These are phyloP conservation scores for Parazoanthus atlanticus DNA, from an alignment of 92 coral and sea anemone species.

Conservation along the genomic window DNA sequence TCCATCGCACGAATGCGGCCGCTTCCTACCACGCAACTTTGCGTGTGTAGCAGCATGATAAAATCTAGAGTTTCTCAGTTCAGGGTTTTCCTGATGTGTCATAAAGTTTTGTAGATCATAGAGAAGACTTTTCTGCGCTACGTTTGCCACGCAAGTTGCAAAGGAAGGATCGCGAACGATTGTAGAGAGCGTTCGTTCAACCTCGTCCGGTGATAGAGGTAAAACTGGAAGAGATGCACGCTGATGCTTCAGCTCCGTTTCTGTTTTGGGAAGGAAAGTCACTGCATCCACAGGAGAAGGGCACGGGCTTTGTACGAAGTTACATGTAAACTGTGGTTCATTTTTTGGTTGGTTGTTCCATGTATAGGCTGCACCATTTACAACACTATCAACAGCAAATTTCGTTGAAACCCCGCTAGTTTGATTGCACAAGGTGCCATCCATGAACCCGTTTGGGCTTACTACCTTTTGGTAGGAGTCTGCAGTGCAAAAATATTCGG, in stretches of 20 bases:
- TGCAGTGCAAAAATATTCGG: neutral
- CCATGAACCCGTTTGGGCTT: conserved; percentile 5
- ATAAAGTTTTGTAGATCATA: conserved; percentile 13
- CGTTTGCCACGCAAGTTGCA: conserved; percentile 25
- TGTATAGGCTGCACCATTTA: neutral
- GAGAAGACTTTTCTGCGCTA: conserved; percentile 28
- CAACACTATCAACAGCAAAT: too few species aligned
- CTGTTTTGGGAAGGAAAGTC: conserved; percentile 14
- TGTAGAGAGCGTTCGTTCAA: conserved; percentile 35
- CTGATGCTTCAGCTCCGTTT: neutral
- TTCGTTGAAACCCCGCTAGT: neutral
- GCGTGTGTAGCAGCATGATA: conserved; percentile 2
- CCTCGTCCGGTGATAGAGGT: conserved; percentile 36
- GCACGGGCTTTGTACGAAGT: conserved; percentile 3
- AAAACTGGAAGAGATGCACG: conserved; percentile 8
- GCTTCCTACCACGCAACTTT: conserved; percentile 13
- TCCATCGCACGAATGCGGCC: conserved; percentile 24
- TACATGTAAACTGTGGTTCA: conserved; percentile 1
- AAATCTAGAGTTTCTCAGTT: neutral
- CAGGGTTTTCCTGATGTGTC: conserved; percentile 19
- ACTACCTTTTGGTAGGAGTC: conserved; percentile 8
- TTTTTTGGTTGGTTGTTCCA: conserved; percentile 37
- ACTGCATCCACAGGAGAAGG: conserved; percentile 36
- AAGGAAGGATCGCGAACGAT: conserved; percentile 39
- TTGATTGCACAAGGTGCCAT: neutral